phyloP scores from a whole-genome alignment of 1,140 invertebrate species.

The Musca vetustissima region DNA sequence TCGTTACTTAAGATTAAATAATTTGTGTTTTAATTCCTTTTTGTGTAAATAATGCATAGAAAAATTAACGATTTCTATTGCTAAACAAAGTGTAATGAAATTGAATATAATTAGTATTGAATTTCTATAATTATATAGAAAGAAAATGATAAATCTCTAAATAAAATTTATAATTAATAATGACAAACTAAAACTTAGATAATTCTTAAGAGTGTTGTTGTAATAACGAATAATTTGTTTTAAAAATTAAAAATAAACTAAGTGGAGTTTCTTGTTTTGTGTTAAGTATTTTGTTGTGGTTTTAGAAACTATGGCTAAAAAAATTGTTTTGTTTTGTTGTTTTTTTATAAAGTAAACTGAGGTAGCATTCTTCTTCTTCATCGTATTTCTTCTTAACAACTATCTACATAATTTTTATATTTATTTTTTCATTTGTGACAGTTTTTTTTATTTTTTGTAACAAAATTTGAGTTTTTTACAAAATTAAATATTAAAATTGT shows the following conservation, averaged over 20 bases:
- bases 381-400: background rate
- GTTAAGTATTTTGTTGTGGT: background rate
- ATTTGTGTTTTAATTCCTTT: too few relatives aligned
- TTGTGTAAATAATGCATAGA: too few relatives aligned
- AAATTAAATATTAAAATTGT: background rate
- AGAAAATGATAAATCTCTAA: too few relatives aligned
- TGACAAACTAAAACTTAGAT: too few relatives aligned
- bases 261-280: background rate
- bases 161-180: too few relatives aligned
- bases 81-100: too few relatives aligned
- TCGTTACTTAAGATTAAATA: slow-evolving; percentile 5
- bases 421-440: background rate
- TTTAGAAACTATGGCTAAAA: background rate
- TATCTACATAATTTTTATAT: slow-evolving; percentile 10
- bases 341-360: slow-evolving; percentile 17
- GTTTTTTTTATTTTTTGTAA: slow-evolving; percentile 15
- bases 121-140: too few relatives aligned
- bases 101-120: too few relatives aligned
- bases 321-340: slow-evolving; percentile 9
- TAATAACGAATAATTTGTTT: too few relatives aligned
- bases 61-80: too few relatives aligned
- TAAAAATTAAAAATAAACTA: too few relatives aligned
- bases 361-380: slow-evolving; percentile 6
- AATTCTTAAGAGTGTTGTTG: too few relatives aligned
- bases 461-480: slow-evolving; percentile 6